Base-by-base conservation (phyloP, 2,797 vertebrate genomes). In the Malurus splendens region DNA sequence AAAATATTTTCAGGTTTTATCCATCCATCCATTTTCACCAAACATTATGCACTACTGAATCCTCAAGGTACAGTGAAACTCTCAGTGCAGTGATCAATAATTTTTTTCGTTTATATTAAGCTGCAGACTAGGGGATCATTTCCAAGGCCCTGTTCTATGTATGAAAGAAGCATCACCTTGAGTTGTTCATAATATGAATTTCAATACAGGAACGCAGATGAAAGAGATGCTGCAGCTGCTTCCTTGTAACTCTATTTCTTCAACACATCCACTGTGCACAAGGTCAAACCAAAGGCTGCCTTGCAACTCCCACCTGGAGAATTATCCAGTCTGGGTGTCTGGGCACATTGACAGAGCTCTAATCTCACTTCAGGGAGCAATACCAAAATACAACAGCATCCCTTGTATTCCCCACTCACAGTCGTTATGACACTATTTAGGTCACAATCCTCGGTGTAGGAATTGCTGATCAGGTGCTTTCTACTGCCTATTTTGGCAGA, bases 391-490 rank as follows among this genome's bases (percentile, higher is more conserved):
- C 19, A 57, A 14, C 39, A 32, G 11, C 9, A 42, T 47, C 36
- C 23, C 54, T 27, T 23, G 15, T 16, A n/a, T 12, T 48, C 23
- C 48, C 23, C 2, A 7, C 32, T 82, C 41, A 15, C 50, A 67
- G 51, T 17, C 25, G 7, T 50, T 56, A 60, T 1, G 17, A 25
- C 57, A 42, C 45, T 38, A n/a, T 57, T 61, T 27, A 57, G 20
- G n/a, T 83, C 39, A 71, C 54, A 78, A 65, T 30, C 28, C 24
- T 36, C 45, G 27, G 19, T 65, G 90, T 27, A 86, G 25, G 74
- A 91, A 89, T 22, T 75, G 80, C 80, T 68, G 24, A 56, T 84
- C 71, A 55, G 74, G 28, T 68, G 71, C 24, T 71, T 79, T 51
- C 78, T 56, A 45, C 2, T 2, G 11, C 32, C 39, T 60, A 2